Conservation (phyloP, 2,113 vertebrate species). For the human region GRCh38 chr5:179504001-179504500, state of each 20-base stretch:
- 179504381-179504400: neutral
- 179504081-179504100: too few species aligned
- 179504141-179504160: too few species aligned
- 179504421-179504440: neutral
- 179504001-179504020: too few species aligned
- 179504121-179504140: too few species aligned
- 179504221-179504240: neutral
- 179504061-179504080: too few species aligned
- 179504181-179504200: too few species aligned
- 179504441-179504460: neutral
- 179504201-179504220: too few species aligned
- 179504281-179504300: neutral
- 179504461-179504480: neutral
- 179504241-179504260: neutral
- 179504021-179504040: too few species aligned
- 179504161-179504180: too few species aligned
- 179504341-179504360: neutral
- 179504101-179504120: too few species aligned
- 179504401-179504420: neutral
- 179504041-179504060: too few species aligned
- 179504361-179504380: neutral
- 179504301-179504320: neutral
- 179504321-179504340: neutral
- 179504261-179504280: neutral
- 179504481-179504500: neutral